Evolutionary conservation across 2,888 invertebrate genomes (phyloP).

Genomic region (Creontiades dilutus): DNA sequence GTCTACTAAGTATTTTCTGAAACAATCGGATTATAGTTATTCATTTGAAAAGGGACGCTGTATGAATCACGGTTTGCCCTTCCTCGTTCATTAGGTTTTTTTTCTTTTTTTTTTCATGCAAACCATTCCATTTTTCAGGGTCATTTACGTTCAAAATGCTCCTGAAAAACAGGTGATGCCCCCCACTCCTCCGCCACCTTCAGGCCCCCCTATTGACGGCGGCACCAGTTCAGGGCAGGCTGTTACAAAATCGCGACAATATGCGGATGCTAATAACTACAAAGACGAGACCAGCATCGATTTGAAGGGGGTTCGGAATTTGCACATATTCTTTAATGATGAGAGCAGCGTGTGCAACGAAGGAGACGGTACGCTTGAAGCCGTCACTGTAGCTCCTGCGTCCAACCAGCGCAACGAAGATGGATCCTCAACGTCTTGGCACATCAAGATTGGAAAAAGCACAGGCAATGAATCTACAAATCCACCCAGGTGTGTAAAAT

Average conservation of each 20-base stretch:
- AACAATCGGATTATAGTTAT: too few relatives aligned
- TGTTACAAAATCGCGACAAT: constrained; percentile 46
- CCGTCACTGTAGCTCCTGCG: constrained; percentile 52
- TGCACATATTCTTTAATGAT: constrained; percentile 77
- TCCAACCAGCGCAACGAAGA: constrained; percentile 63
- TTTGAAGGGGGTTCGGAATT: constrained; percentile 77
- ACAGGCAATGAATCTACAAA: constrained; percentile 60
- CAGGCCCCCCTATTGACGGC: not conserved
- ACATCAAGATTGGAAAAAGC: constrained; percentile 75
- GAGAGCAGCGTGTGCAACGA: constrained; percentile 76
- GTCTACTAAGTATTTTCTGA: too few relatives aligned
- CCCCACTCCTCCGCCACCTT: constrained; percentile 5
- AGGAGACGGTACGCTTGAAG: constrained; percentile 73
- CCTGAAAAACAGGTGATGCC: constrained; percentile 83
- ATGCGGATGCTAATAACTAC: constrained; percentile 64
- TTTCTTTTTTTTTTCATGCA: too few relatives aligned
- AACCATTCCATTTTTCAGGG: constrained; percentile 81
- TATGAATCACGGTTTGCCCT: too few relatives aligned
- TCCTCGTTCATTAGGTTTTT: too few relatives aligned
- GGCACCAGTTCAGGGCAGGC: constrained; percentile 48
- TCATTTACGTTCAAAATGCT: constrained; percentile 94
- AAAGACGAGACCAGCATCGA: constrained; percentile 76
- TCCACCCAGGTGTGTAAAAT: constrained; percentile 39
- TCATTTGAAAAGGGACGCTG: too few relatives aligned
- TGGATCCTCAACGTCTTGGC: constrained; percentile 74